phyloP scores from a whole-genome alignment of 1,140 invertebrate genomes.

The Andricus grossulariae region DNA sequence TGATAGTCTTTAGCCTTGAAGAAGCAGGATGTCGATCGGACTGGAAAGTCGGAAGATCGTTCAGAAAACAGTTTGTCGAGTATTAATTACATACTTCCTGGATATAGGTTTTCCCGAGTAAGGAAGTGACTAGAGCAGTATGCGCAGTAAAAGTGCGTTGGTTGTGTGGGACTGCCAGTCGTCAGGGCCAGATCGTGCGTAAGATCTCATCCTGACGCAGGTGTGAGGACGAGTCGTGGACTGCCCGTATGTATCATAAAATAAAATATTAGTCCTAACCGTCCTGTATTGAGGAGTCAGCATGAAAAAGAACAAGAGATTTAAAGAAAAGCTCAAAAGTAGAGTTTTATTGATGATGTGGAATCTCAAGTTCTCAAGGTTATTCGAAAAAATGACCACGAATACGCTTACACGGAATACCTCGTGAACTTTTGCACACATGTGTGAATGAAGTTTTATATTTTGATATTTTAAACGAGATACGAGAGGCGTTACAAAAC shows the following conservation, averaged over 20 bases:
- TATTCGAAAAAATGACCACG: constrained; percentile 33
- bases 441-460: constrained; percentile 46
- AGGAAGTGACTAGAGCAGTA: too few species aligned
- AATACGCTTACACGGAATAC: constrained; percentile 38
- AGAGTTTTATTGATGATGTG: constrained; percentile 17
- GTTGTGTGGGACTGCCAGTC: too few species aligned
- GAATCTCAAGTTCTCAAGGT: constrained; percentile 36
- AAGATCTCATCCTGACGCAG: too few species aligned
- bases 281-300: constrained; percentile 47
- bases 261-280: constrained; percentile 38
- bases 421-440: constrained; percentile 35
- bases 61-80: too few species aligned
- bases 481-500: constrained; percentile 7
- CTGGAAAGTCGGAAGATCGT: too few species aligned
- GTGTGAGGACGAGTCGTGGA: too few species aligned
- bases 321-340: constrained; percentile 30
- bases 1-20: too few species aligned
- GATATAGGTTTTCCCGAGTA: too few species aligned
- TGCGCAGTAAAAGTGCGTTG: too few species aligned
- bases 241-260: not conserved
- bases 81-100: too few species aligned
- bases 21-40: too few species aligned
- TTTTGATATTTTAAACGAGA: constrained; percentile 45
- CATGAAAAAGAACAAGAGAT: constrained; percentile 39
- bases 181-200: too few species aligned